These are phyloP conservation scores for Drosophila ercepeae DNA, from an alignment of 1,140 invertebrate species.

Conservation along the genomic window DNA sequence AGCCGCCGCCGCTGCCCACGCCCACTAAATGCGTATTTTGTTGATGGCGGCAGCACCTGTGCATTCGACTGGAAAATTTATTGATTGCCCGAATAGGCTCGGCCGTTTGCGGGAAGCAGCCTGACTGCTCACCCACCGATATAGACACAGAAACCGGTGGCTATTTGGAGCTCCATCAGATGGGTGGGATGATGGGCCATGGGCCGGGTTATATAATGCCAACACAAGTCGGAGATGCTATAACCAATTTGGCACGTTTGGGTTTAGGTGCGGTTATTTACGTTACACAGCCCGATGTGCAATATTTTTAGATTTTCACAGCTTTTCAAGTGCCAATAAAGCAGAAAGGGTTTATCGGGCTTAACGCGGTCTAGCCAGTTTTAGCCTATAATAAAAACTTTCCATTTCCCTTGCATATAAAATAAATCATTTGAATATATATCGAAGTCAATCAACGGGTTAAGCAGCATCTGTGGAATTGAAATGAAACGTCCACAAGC, in stretches of 20 bases:
- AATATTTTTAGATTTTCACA: conserved; percentile 3
- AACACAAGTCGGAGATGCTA: background rate
- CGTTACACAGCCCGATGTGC: background rate
- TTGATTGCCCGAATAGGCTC: conserved; percentile 73
- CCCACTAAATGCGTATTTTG: conserved; percentile 23
- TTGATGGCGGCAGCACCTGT: conserved; percentile 59
- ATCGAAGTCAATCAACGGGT: too few relatives aligned
- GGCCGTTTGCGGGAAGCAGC: too few relatives aligned
- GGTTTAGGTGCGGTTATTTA: conserved; percentile 9
- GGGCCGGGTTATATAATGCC: background rate
- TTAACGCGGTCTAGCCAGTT: background rate
- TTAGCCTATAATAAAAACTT: background rate
- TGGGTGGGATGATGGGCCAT: background rate
- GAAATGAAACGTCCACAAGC: background rate
- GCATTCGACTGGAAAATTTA: conserved; percentile 77
- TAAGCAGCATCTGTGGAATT: background rate
- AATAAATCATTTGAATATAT: background rate
- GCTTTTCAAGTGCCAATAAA: background rate
- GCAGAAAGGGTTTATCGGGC: background rate
- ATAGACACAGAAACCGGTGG: conserved; percentile 6
- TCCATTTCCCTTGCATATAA: background rate
- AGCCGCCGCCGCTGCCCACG: conserved; percentile 7
- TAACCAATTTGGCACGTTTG: conserved; percentile 11
- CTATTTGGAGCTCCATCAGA: conserved; percentile 2
- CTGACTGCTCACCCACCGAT: too few relatives aligned